A percentile compares a stretch with the other conserved stretches of the same genome.
Conservation (phyloP, 2,113 vertebrate species). For the Galemys pyrenaicus region DNA sequence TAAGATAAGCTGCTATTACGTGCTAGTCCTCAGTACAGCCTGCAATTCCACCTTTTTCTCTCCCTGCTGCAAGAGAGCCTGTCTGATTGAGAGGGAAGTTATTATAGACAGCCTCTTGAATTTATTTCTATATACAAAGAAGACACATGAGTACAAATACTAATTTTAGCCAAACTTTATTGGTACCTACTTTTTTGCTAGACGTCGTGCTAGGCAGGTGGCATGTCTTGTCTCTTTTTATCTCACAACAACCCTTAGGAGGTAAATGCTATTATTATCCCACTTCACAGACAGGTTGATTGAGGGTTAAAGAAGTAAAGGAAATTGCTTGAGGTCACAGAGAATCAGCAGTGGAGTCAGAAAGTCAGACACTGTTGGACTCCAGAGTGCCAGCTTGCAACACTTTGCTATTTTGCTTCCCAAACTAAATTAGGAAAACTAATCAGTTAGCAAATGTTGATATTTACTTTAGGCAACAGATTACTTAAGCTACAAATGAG, state of each 20-base stretch:
- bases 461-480: constrained; percentile 15
- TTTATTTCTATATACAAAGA: background rate
- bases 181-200: background rate
- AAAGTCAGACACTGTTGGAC: background rate
- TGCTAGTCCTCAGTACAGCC: background rate
- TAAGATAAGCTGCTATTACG: background rate
- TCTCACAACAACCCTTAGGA: background rate
- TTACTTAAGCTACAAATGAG: background rate
- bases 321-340: background rate
- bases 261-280: background rate
- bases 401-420: background rate
- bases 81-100: background rate
- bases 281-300: background rate
- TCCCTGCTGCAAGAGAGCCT: background rate
- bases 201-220: background rate
- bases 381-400: background rate
- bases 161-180: constrained; percentile 2
- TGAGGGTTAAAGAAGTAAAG: background rate
- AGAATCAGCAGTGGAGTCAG: background rate
- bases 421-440: background rate
- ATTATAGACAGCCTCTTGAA: background rate
- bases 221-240: background rate
- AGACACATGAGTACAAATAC: background rate
- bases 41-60: background rate
- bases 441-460: background rate